phyloP scores from a whole-genome alignment of 2,797 vertebrate genomes.

The Rhadinocentrus ornatus region DNA sequence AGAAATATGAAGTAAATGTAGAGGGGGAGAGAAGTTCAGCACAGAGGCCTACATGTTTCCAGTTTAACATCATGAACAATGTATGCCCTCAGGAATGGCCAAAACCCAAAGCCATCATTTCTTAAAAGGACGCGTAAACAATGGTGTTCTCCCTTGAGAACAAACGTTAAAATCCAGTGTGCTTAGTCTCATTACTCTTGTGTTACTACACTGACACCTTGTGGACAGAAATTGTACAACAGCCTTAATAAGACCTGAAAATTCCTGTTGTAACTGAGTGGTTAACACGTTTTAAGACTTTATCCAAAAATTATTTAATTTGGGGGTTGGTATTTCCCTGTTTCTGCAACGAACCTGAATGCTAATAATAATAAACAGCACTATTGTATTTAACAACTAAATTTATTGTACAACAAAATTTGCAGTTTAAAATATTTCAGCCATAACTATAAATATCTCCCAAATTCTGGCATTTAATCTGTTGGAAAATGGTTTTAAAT shows the following conservation, averaged over 20 bases:
- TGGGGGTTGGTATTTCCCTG: background rate
- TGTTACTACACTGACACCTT: conserved; percentile 75
- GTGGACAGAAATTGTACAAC: conserved; percentile 42
- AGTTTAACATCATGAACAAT: background rate
- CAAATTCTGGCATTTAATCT: no score
- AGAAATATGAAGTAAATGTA: conserved; percentile 18
- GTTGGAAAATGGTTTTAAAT: no score
- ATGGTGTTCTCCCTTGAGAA: background rate
- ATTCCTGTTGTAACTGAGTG: background rate
- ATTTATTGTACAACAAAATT: no score
- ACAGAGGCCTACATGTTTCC: background rate
- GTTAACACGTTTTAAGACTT: background rate
- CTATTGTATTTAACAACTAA: no score
- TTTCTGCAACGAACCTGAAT: background rate
- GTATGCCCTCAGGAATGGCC: background rate
- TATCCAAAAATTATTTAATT: background rate
- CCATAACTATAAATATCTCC: no score
- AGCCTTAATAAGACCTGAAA: background rate
- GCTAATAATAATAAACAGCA: no score
- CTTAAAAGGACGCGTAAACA: background rate
- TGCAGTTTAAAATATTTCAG: no score
- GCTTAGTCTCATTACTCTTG: background rate
- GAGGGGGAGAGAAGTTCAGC: background rate
- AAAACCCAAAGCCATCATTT: conserved; percentile 25
- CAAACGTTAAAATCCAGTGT: background rate